A percentile compares a stretch with the other conserved stretches of the same genome.
These are phyloP conservation scores for Lamprotornis superbus DNA, from an alignment of 2,113 vertebrate genomes.

Conservation along the genomic window DNA sequence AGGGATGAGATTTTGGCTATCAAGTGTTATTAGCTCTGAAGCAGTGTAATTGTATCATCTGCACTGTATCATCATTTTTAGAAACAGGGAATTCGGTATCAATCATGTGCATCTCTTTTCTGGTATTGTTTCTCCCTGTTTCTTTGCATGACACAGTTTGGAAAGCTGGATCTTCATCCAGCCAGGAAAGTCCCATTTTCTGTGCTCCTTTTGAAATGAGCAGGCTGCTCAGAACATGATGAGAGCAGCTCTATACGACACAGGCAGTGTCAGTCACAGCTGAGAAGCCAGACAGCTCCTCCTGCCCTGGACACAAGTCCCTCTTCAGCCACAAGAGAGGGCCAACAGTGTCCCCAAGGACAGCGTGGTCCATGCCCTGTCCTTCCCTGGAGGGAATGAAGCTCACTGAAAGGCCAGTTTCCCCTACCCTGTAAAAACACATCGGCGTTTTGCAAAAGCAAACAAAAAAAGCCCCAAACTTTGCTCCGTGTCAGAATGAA, in stretches of 20 bases:
- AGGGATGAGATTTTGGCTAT: neutral
- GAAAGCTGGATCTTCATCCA: neutral
- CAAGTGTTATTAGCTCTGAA: neutral
- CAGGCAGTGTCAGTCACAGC: neutral
- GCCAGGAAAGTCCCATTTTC: neutral
- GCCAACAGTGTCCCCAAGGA: neutral
- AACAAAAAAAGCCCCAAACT: neutral
- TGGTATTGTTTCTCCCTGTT: neutral
- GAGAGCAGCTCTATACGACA: neutral
- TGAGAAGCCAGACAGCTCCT: neutral
- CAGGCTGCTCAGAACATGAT: neutral
- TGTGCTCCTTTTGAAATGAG: neutral
- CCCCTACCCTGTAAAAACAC: neutral
- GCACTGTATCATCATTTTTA: neutral
- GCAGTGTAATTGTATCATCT: neutral
- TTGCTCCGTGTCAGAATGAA: neutral
- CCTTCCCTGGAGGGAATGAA: neutral
- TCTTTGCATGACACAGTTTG: neutral
- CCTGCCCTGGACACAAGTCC: neutral
- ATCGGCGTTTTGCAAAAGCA: neutral
- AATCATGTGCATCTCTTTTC: neutral
- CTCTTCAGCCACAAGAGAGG: neutral
- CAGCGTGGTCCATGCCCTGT: neutral
- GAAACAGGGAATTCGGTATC: neutral
- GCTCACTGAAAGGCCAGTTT: rapidly evolving